Conservation (phyloP, 2,888 invertebrate genomes). For the Noctua janthina region DNA sequence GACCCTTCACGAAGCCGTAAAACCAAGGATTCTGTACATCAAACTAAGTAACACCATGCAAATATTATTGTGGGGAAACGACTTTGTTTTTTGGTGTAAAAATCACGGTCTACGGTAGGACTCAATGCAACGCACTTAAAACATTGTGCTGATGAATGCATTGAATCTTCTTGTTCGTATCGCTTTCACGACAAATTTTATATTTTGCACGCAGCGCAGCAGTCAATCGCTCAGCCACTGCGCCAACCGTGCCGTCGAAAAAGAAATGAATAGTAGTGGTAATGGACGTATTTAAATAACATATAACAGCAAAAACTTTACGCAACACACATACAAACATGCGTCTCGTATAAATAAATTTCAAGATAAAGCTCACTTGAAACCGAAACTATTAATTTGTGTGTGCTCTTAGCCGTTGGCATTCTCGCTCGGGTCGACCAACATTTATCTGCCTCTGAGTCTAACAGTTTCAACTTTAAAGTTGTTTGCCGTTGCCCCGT, state of each 20-base stretch:
- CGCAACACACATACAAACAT: background rate
- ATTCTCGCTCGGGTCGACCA: slow-evolving; percentile 50
- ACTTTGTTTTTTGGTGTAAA: too few species aligned
- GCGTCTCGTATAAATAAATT: slow-evolving; percentile 25
- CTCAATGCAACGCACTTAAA: background rate
- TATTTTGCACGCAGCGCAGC: too few species aligned
- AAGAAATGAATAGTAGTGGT: background rate
- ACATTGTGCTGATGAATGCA: background rate
- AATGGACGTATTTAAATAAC: too few species aligned
- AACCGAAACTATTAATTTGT: slow-evolving; percentile 63
- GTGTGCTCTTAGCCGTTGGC: slow-evolving; percentile 57
- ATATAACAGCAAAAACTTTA: background rate
- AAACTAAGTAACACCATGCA: background rate
- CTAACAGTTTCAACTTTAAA: slow-evolving; percentile 61
- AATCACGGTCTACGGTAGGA: background rate
- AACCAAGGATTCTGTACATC: background rate
- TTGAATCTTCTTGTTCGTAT: background rate
- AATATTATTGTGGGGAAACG: background rate
- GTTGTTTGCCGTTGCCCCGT: slow-evolving; percentile 59
- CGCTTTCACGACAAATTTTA: too few species aligned
- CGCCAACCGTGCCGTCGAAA: too few species aligned
- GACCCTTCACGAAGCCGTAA: background rate
- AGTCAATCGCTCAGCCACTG: too few species aligned
- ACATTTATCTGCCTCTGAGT: slow-evolving; percentile 61
- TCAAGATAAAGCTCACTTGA: slow-evolving; percentile 44